Percentiles rank a stretch among this genome's conserved stretches.
phyloP scores from a whole-genome alignment of 2,113 vertebrate species.

The Sminthopsis crassicaudata region DNA sequence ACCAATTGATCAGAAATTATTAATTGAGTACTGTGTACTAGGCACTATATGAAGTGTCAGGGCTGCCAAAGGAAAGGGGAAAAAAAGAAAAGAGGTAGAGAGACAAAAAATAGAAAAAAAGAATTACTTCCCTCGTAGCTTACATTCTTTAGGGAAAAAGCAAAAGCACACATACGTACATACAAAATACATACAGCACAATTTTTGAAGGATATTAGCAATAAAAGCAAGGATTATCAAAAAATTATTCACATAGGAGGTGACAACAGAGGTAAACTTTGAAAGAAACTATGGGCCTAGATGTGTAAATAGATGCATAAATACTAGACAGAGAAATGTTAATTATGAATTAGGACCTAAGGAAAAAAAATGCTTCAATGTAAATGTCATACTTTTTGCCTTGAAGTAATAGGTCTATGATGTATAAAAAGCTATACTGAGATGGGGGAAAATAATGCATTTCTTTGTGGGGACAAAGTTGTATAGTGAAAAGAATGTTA shows the following conservation, averaged over 20 bases:
- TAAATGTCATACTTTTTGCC: neutral
- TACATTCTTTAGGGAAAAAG: neutral
- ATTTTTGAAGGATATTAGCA: neutral
- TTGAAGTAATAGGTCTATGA: neutral
- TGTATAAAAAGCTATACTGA: neutral
- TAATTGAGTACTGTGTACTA: neutral
- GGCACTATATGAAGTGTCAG: neutral
- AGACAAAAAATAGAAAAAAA: neutral
- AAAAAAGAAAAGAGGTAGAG: neutral
- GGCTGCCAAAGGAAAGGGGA: neutral
- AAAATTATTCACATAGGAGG: neutral
- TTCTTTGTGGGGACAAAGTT: neutral
- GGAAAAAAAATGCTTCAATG: neutral
- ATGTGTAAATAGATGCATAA: neutral
- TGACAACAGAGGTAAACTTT: neutral
- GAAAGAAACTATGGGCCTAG: neutral
- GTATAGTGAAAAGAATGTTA: neutral
- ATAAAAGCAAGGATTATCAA: neutral
- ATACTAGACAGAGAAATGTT: neutral
- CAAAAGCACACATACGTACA: neutral
- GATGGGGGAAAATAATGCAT: neutral
- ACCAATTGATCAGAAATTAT: neutral
- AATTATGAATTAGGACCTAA: slow-evolving; percentile 5
- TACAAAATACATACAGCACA: neutral
- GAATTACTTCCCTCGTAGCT: neutral